phyloP scores from a whole-genome alignment of 2,797 vertebrate species.

The Lagocephalus sceleratus region DNA sequence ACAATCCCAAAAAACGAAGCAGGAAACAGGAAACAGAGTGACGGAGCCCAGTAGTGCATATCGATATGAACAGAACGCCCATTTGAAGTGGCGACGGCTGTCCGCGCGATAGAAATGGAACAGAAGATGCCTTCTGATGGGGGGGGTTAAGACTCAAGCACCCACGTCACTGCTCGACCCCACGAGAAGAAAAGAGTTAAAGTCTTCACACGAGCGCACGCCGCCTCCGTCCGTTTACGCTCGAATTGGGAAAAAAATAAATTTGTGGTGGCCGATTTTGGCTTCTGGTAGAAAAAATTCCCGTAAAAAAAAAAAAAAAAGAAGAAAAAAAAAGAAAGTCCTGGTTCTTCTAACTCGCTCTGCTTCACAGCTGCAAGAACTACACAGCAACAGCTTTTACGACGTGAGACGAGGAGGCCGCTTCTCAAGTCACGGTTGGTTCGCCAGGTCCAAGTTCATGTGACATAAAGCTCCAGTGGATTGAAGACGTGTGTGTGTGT shows the following conservation, averaged over 20 bases:
- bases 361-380: constrained; percentile 27
- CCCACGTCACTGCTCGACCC: too few species aligned
- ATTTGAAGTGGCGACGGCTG: too few species aligned
- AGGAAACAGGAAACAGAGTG: too few species aligned
- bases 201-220: constrained; percentile 9
- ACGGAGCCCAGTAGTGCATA: too few species aligned
- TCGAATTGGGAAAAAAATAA: constrained; percentile 28
- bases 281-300: constrained; percentile 34
- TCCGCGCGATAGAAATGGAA: too few species aligned
- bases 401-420: constrained; percentile 8
- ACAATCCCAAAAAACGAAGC: too few species aligned
- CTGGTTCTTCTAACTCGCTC: constrained; percentile 7
- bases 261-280: constrained; percentile 6
- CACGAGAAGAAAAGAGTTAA: constrained; percentile 11
- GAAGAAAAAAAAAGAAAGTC: background rate
- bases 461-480: constrained; percentile 15
- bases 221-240: constrained; percentile 30
- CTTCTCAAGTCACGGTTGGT: constrained; percentile 1
- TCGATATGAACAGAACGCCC: too few species aligned
- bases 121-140: too few species aligned
- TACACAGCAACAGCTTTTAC: constrained; percentile 16
- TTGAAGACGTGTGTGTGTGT: constrained; percentile 13
- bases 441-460: too few species aligned
- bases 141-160: too few species aligned
- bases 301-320: constrained; percentile 4